phyloP scores from a whole-genome alignment of 2,113 vertebrate genomes.

The Erinaceus europaeus region DNA sequence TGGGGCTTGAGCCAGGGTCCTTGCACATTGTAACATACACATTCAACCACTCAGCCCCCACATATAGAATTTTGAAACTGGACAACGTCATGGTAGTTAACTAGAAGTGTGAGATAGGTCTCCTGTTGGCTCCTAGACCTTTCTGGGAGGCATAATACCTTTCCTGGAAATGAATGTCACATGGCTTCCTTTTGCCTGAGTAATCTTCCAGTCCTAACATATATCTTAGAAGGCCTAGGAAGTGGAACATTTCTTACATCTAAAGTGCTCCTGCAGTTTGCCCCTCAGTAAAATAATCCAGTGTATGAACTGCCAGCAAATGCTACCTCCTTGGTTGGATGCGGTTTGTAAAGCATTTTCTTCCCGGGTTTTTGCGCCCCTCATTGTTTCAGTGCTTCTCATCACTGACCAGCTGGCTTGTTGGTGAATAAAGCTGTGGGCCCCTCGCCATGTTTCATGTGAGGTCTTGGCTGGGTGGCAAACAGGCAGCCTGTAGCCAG shows the following conservation, averaged over 20 bases:
- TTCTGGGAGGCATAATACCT: conserved; percentile 20
- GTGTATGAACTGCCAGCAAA: conserved; percentile 65
- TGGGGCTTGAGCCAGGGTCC: too few relatives aligned
- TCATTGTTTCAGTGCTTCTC: conserved; percentile 90
- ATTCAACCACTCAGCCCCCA: too few relatives aligned
- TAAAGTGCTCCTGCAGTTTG: conserved; percentile 37
- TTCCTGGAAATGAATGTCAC: background rate
- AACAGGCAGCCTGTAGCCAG: conserved; percentile 87
- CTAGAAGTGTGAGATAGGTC: conserved; percentile 28
- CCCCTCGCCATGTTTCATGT: conserved; percentile 96
- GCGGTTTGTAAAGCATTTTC: conserved; percentile 80
- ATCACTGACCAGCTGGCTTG: conserved; percentile 98
- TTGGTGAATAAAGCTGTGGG: conserved; percentile 92
- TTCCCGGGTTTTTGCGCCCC: conserved; percentile 88
- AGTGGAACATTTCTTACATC: background rate
- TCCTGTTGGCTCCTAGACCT: background rate
- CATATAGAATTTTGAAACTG: background rate
- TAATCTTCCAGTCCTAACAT: background rate
- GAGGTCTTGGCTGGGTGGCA: conserved; percentile 96
- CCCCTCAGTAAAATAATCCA: conserved; percentile 60
- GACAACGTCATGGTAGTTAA: background rate
- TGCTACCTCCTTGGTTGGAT: conserved; percentile 72
- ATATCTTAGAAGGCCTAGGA: background rate
- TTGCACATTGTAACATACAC: too few relatives aligned
- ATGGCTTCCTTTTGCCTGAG: background rate